phyloP scores from a whole-genome alignment of 2,113 vertebrate genomes.

The Thamnophis sirtalis region DNA sequence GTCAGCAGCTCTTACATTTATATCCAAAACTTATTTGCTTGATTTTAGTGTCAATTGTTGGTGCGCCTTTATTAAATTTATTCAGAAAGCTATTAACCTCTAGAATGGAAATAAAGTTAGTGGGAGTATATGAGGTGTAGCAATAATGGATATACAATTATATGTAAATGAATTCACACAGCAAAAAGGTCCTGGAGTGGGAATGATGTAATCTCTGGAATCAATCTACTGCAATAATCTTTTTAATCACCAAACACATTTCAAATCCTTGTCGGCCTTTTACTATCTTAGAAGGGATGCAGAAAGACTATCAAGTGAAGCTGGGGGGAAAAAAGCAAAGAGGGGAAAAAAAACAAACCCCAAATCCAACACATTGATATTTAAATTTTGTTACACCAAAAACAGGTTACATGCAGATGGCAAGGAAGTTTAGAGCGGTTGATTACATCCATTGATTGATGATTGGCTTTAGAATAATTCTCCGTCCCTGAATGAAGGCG shows the following conservation, averaged over 20 bases:
- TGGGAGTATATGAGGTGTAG: constrained; percentile 43
- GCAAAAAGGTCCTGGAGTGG: constrained; percentile 58
- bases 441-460: constrained; percentile 73
- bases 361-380: constrained; percentile 39
- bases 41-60: constrained; percentile 60
- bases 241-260: constrained; percentile 59
- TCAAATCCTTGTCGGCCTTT: constrained; percentile 54
- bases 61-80: constrained; percentile 63
- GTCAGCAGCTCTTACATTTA: constrained; percentile 51
- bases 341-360: not conserved
- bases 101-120: constrained; percentile 59
- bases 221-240: constrained; percentile 58
- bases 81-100: constrained; percentile 65
- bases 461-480: constrained; percentile 70
- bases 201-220: constrained; percentile 55
- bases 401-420: constrained; percentile 38
- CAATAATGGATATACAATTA: constrained; percentile 66
- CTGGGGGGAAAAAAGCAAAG: not conserved
- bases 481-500: constrained; percentile 55
- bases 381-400: constrained; percentile 53
- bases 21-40: constrained; percentile 51
- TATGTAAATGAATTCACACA: constrained; percentile 66
- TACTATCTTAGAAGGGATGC: constrained; percentile 43
- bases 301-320: constrained; percentile 46
- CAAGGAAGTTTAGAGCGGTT: constrained; percentile 58